Conservation (phyloP, 2,888 invertebrate species). For the Aplocera efformata region DNA sequence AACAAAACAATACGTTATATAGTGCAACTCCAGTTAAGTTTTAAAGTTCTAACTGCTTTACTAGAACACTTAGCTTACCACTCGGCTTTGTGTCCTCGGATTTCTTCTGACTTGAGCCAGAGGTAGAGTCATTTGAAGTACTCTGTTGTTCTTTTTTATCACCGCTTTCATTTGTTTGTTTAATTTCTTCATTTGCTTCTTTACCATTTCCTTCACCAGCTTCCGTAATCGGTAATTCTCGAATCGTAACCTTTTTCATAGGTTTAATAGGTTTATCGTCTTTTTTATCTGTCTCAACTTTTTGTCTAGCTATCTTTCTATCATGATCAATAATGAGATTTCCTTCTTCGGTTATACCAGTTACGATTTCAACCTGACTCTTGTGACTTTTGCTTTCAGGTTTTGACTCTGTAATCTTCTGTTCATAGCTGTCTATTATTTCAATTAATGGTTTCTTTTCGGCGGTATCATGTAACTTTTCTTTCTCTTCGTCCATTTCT, state of each 20-base stretch:
- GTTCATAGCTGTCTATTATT: slow-evolving; percentile 46
- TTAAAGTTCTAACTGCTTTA: background rate
- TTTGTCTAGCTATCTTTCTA: slow-evolving; percentile 41
- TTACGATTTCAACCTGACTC: slow-evolving; percentile 26
- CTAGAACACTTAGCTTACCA: slow-evolving; percentile 29
- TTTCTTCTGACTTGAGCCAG: slow-evolving; percentile 20
- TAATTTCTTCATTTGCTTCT: slow-evolving; percentile 26
- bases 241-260: slow-evolving; percentile 37
- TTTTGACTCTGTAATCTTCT: slow-evolving; percentile 30
- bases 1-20: no score
- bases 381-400: slow-evolving; percentile 20
- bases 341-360: slow-evolving; percentile 38
- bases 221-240: slow-evolving; percentile 34
- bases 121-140: slow-evolving; percentile 16
- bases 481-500: slow-evolving; percentile 36
- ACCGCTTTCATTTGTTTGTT: slow-evolving; percentile 15
- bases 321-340: slow-evolving; percentile 49
- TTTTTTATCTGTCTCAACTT: slow-evolving; percentile 15
- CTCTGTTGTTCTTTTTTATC: slow-evolving; percentile 20
- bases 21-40: no score
- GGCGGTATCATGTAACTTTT: slow-evolving; percentile 28
- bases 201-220: slow-evolving; percentile 18
- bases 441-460: slow-evolving; percentile 57
- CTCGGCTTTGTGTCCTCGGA: slow-evolving; percentile 20
- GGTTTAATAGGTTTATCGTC: slow-evolving; percentile 24